Percentiles rank a stretch among this genome's conserved stretches.
Conservation (phyloP, 2,113 vertebrate species). For the Ahaetulla prasina region DNA sequence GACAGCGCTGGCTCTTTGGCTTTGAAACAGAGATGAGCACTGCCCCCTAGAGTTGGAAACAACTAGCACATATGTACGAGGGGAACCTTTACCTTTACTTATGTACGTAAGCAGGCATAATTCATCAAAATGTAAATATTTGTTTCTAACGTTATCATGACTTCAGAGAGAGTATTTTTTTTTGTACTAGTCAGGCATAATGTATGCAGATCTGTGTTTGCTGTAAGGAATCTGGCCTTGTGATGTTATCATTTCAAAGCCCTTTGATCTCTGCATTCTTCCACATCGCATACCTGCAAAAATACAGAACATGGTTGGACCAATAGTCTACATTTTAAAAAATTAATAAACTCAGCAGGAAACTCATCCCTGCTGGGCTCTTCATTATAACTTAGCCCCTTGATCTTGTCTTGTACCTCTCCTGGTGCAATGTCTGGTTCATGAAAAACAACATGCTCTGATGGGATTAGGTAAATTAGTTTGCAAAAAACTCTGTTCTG, state of each 20-base stretch:
- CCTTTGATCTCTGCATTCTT: slow-evolving; percentile 3
- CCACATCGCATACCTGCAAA: not conserved
- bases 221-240: not conserved
- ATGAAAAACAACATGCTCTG: not conserved
- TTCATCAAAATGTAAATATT: not conserved
- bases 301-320: not conserved
- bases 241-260: slow-evolving; percentile 9
- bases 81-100: too few species aligned
- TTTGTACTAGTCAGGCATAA: not conserved
- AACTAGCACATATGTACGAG: too few species aligned
- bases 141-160: not conserved
- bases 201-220: not conserved
- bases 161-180: not conserved
- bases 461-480: slow-evolving; percentile 10
- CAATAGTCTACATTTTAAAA: not conserved
- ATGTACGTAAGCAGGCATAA: not conserved
- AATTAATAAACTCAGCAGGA: not conserved
- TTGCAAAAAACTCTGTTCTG: slow-evolving; percentile 8
- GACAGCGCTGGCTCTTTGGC: too few species aligned
- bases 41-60: too few species aligned
- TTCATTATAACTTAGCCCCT: not conserved
- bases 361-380: not conserved
- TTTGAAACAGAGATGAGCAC: too few species aligned
- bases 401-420: not conserved
- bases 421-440: not conserved